phyloP scores from a whole-genome alignment of 64 coral and sea anemone genomes.

The Platygyra sinensis region DNA sequence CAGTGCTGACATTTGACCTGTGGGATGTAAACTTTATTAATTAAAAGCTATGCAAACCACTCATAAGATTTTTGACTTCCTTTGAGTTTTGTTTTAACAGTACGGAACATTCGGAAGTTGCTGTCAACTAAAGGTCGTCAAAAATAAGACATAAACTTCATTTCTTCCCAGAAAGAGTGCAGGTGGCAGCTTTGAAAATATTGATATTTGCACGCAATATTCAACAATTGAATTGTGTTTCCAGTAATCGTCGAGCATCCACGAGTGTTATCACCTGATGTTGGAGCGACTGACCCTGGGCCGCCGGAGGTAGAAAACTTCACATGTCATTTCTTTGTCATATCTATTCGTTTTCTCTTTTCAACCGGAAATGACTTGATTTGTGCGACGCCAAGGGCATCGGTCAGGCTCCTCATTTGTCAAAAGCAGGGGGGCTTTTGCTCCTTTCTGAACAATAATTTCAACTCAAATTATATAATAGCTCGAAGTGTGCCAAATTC shows the following conservation, averaged over 20 bases:
- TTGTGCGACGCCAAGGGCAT: constrained; percentile 21
- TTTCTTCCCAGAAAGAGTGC: neutral
- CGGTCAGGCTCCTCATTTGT: neutral
- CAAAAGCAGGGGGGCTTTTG: constrained; percentile 1
- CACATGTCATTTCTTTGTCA: neutral
- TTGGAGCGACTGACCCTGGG: neutral
- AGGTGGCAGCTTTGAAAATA: neutral
- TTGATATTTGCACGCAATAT: constrained; percentile 11
- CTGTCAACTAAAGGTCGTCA: neutral
- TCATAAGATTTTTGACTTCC: neutral
- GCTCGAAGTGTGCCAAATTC: neutral
- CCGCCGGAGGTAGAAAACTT: neutral
- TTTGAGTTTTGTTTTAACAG: neutral
- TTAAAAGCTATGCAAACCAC: constrained; percentile 11
- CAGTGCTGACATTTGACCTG: constrained; percentile 37
- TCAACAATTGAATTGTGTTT: neutral
- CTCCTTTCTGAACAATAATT: neutral
- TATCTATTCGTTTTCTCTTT: neutral
- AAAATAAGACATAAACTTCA: neutral
- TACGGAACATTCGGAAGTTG: constrained; percentile 11
- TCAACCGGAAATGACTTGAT: constrained; percentile 27
- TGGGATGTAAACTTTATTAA: constrained; percentile 33
- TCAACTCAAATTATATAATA: neutral
- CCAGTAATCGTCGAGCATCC: neutral
- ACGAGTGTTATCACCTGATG: neutral